Conservation (phyloP, 2,113 vertebrate genomes). For the Perca fluviatilis region DNA sequence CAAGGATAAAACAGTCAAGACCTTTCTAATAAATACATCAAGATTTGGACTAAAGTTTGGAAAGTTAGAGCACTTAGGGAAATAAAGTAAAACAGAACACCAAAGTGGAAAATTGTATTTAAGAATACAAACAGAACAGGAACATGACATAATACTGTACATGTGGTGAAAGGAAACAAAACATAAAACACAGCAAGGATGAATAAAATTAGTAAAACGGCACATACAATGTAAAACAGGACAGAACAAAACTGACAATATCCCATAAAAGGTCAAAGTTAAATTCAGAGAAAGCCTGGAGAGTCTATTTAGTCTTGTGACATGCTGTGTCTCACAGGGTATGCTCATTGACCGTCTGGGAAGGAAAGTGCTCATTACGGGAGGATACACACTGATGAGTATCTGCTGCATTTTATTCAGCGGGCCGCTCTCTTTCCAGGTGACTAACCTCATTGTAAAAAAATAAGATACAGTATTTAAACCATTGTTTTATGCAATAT, state of each 20-base stretch:
- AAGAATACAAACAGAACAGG: not conserved
- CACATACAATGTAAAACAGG: no score
- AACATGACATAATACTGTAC: not conserved
- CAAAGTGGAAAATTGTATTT: not conserved
- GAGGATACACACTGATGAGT: constrained; percentile 90
- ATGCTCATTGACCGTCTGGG: constrained; percentile 89
- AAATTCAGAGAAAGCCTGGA: not conserved
- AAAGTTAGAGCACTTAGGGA: not conserved
- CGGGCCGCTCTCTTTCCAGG: constrained; percentile 90
- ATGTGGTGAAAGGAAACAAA: not conserved
- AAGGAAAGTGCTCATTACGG: constrained; percentile 87
- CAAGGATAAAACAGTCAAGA: not conserved
- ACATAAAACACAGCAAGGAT: no score
- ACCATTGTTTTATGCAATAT: not conserved
- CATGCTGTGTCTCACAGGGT: constrained; percentile 83
- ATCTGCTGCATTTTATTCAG: constrained; percentile 89
- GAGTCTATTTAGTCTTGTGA: constrained; percentile 58
- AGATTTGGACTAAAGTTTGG: not conserved
- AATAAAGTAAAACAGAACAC: not conserved
- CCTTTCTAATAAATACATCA: not conserved
- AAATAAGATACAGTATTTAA: not conserved
- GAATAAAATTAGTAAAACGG: no score
- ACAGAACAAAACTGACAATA: not conserved
- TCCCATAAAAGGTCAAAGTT: constrained; percentile 24
- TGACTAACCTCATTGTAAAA: constrained; percentile 51